Evolutionary conservation across 2,797 vertebrate species (phyloP), one percentile per base, ranked within the genome.

Genomic region (Leucoraja ocellata): DNA sequence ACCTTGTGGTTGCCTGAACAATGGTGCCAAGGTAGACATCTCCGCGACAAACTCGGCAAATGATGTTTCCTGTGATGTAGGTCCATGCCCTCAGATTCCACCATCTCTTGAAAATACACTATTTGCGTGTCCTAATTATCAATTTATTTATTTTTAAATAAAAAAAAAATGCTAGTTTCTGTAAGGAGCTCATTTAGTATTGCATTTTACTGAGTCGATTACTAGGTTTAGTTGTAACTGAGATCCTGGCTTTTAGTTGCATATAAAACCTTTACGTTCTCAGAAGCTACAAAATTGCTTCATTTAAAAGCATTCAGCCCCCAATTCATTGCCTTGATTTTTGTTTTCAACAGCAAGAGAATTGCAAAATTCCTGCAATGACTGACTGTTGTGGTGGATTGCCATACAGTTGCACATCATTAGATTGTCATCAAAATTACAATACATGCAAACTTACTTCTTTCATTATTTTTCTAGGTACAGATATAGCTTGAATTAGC

Each of bases 331-430:
- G 83, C 16, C 83, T 84, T 83, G 46, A 61, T 84, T 84, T 61
- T 54, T 84, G 8, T 54, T n/a, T 84, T 86, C 61, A 84, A n/a
- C 81, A 84, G 81, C 63, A 84, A 84, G 54, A 63, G 16, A 74
- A n/a, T n/a, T 16, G 28, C 58, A 28, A 25, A 54, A n/a, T 25
- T 84, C 54, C 25, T 28, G 61, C 83, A 86, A 61, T 58, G 54
- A 84, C 10, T 10, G 61, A 84, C 25, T 63, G 18, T 9, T 84
- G 11, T 84, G 25, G 81, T n/a, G 81, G 10, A 84, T 84, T 84
- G 81, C 16, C 58, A 2, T n/a, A 58, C 81, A 63, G 54, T 84
- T 61, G 54, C 25, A 36, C 32, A 58, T 83, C 54, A 58, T 83
- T 28, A 63, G 81, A 61, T 11, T 61, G 83, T 18, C 58, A 65